A percentile compares a stretch with the other conserved stretches of the same genome.
Evolutionary conservation across 2,888 invertebrate species (phyloP).

Genomic region (Ornithoptera alexandrae): DNA sequence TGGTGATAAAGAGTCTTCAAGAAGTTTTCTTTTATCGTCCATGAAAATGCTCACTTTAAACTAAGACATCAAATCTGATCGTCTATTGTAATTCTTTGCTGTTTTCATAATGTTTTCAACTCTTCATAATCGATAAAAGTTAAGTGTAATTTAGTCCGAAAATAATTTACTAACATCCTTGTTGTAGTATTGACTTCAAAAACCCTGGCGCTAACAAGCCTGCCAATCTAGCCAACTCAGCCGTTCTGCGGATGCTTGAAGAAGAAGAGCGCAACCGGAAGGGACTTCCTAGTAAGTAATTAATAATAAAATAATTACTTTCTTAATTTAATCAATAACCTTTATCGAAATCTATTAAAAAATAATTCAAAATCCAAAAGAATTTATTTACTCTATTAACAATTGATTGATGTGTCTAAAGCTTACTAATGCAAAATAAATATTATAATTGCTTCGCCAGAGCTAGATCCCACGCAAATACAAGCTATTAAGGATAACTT

Average conservation of each 20-base stretch:
- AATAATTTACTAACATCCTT: conserved; percentile 33
- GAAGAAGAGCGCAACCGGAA: conserved; percentile 88
- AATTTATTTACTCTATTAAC: neutral
- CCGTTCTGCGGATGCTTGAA: conserved; percentile 90
- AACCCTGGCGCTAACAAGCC: conserved; percentile 86
- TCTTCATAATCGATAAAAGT: neutral
- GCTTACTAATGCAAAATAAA: conserved; percentile 57
- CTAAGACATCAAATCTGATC: too few relatives aligned
- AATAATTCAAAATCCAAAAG: neutral
- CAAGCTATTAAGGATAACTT: conserved; percentile 67
- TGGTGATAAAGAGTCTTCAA: too few relatives aligned
- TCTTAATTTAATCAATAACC: neutral
- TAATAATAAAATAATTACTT: neutral
- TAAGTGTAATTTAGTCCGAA: neutral
- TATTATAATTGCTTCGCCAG: conserved; percentile 62
- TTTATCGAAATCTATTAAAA: neutral
- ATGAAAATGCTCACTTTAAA: too few relatives aligned
- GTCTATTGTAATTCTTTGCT: too few relatives aligned
- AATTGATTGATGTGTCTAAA: conserved; percentile 5
- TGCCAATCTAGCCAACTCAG: conserved; percentile 90
- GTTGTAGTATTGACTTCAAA: conserved; percentile 88
- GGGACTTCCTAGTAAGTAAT: conserved; percentile 81
- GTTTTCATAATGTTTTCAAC: too few relatives aligned
- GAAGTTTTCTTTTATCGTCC: too few relatives aligned
- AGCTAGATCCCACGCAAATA: conserved; percentile 69